phyloP scores from a whole-genome alignment of 2,797 vertebrate genomes.

The Sebastiscus albofasciatus region DNA sequence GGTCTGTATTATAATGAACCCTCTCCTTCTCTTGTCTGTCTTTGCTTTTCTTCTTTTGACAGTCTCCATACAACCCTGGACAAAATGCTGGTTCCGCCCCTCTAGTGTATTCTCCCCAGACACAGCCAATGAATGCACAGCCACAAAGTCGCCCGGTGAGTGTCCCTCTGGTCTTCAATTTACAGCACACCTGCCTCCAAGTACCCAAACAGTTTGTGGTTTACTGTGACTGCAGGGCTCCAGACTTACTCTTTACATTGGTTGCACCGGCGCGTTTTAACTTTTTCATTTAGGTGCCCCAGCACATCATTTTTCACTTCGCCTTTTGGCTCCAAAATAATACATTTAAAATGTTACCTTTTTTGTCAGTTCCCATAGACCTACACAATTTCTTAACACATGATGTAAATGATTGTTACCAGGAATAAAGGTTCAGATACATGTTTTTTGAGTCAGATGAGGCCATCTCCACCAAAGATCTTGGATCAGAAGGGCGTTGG shows the following conservation, averaged over 20 bases:
- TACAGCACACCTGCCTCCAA: constrained; percentile 7
- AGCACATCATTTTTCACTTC: neutral
- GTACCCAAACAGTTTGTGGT: constrained; percentile 19
- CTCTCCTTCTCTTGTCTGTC: constrained; percentile 12
- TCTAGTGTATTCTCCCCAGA: constrained; percentile 92
- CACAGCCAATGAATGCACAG: constrained; percentile 96
- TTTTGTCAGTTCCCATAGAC: neutral
- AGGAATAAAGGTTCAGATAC: neutral
- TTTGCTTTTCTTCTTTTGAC: constrained; percentile 46
- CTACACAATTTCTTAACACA: neutral
- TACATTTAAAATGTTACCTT: too few relatives aligned
- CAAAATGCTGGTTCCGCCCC: constrained; percentile 94
- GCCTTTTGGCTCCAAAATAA: neutral
- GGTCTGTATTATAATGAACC: neutral
- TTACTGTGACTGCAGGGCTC: neutral
- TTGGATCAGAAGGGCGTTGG: too few relatives aligned
- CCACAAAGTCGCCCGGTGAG: constrained; percentile 96
- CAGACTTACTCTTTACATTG: neutral
- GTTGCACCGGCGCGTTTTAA: neutral
- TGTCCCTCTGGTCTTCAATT: constrained; percentile 30
- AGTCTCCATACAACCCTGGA: constrained; percentile 95
- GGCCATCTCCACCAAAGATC: neutral
- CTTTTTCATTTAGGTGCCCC: neutral
- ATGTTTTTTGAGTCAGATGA: neutral
- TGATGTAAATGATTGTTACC: neutral